Evolutionary conservation across 2,888 invertebrate genomes (phyloP).

Genomic region (Callyntrura guangdongensis): DNA sequence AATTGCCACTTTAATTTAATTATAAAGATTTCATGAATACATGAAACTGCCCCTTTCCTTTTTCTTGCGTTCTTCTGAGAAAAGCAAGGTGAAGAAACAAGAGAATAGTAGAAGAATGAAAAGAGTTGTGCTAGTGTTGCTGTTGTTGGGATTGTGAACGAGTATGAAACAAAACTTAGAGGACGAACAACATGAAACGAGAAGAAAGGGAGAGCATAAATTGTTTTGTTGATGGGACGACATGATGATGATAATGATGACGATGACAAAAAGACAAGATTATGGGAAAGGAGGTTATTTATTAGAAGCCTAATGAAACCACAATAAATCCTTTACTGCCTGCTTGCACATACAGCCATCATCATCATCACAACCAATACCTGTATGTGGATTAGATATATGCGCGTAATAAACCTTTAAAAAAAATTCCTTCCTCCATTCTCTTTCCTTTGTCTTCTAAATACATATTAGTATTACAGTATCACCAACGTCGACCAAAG

Average conservation of each 20-base stretch:
- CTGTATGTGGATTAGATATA: conserved; percentile 10
- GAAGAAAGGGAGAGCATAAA: not conserved
- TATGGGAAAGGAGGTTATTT: conserved; percentile 4
- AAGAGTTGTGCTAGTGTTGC: not conserved
- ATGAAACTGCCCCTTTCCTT: not conserved
- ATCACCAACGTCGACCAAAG: not conserved
- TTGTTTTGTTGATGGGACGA: conserved; percentile 1
- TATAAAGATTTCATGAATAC: conserved; percentile 12
- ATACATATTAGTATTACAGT: conserved; percentile 33
- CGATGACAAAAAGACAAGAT: conserved; percentile 18
- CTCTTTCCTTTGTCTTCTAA: conserved; percentile 10
- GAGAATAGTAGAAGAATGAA: not conserved
- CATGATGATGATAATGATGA: not conserved
- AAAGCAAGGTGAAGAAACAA: conserved; percentile 27
- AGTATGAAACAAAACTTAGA: not conserved
- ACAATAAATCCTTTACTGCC: conserved; percentile 17
- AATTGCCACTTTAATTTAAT: conserved; percentile 36
- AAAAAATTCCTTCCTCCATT: conserved; percentile 27
- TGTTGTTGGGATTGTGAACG: not conserved
- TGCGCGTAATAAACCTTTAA: conserved; percentile 17
- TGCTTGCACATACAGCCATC: not conserved
- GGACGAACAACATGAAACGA: not conserved
- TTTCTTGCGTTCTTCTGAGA: not conserved
- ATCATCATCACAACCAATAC: not conserved
- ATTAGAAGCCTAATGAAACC: conserved; percentile 27